Conservation (phyloP, 1,140 invertebrate species). For the Sipha flava region DNA sequence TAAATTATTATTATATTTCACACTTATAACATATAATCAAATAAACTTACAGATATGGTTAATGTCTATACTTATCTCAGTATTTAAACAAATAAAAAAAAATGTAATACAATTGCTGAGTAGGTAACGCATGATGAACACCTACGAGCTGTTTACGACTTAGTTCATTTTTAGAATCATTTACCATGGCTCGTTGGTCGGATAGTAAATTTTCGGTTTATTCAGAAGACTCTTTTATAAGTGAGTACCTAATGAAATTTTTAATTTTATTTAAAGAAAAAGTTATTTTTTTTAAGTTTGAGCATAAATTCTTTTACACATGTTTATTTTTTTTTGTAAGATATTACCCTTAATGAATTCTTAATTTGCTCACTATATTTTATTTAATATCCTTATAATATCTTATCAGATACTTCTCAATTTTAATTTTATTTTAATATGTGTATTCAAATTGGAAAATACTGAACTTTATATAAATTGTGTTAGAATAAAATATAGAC, state of each 20-base stretch:
- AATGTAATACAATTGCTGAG: not conserved
- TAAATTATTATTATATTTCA: not conserved
- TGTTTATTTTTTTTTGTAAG: no score
- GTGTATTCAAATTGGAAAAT: no score
- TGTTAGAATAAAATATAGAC: no score
- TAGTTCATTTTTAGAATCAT: slow-evolving; percentile 9
- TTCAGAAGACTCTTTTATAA: slow-evolving; percentile 19
- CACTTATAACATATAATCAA: not conserved
- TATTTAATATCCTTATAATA: no score
- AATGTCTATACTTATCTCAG: slow-evolving; percentile 13
- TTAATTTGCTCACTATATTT: no score
- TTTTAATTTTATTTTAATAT: no score
- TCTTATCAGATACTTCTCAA: no score
- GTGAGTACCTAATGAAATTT: slow-evolving; percentile 16
- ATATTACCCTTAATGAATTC: no score
- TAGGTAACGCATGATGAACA: not conserved
- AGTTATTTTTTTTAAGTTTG: no score
- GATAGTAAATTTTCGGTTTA: slow-evolving; percentile 19
- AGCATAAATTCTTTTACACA: no score
- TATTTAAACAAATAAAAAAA: not conserved
- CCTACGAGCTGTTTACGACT: not conserved
- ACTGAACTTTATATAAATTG: no score
- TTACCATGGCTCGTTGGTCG: slow-evolving; percentile 8
- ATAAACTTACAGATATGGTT: not conserved
- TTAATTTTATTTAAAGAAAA: not conserved